A percentile compares a stretch with the other conserved stretches of the same genome.
Conservation (phyloP, 2,888 invertebrate species). For the Alsophila aescularia region DNA sequence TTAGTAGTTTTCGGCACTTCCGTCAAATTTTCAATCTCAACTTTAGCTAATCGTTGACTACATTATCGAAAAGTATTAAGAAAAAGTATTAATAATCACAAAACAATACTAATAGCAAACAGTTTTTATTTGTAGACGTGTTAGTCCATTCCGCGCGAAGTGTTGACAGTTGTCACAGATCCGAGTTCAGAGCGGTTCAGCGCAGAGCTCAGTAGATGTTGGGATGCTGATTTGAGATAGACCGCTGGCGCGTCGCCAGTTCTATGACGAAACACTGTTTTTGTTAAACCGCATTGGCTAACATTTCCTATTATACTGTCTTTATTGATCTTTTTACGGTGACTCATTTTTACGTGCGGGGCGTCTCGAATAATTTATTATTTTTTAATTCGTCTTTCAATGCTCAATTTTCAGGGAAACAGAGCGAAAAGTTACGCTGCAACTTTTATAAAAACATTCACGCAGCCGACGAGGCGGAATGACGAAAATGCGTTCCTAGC, state of each 20-base stretch:
- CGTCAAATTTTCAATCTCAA: too few relatives aligned
- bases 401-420: neutral
- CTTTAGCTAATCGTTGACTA: neutral
- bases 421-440: slow-evolving; percentile 6
- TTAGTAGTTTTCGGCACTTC: neutral
- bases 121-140: slow-evolving; percentile 44
- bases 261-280: slow-evolving; percentile 58
- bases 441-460: slow-evolving; percentile 26
- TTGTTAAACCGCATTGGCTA: slow-evolving; percentile 45
- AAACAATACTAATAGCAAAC: slow-evolving; percentile 18
- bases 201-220: slow-evolving; percentile 33
- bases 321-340: slow-evolving; percentile 30
- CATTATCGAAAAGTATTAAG: neutral
- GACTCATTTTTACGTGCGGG: slow-evolving; percentile 18
- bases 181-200: slow-evolving; percentile 58
- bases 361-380: neutral
- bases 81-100: neutral
- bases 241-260: slow-evolving; percentile 59
- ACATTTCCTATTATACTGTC: slow-evolving; percentile 41
- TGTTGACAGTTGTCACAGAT: slow-evolving; percentile 50
- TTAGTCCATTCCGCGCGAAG: slow-evolving; percentile 47
- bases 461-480: slow-evolving; percentile 48
- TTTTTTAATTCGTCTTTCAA: neutral
- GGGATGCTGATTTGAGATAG: slow-evolving; percentile 26
- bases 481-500: slow-evolving; percentile 56